Evolutionary conservation across 2,888 invertebrate species (phyloP).

Genomic region (Hypomecis atomaria): DNA sequence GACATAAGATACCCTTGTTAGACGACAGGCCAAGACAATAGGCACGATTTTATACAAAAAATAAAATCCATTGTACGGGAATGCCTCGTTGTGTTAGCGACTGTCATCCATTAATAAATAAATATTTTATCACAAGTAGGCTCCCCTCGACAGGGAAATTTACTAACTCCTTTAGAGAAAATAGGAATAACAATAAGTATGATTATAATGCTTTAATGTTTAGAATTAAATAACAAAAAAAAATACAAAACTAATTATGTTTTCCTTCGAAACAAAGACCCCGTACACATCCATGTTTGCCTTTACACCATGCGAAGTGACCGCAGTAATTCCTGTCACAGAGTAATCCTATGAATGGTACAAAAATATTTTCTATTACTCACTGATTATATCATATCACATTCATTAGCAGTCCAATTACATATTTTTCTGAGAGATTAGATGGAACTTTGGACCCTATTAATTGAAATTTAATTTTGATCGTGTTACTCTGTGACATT

Average conservation of each 20-base stretch:
- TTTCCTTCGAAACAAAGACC: constrained; percentile 81
- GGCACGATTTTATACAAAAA: constrained; percentile 83
- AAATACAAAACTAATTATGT: constrained; percentile 75
- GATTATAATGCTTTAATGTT: constrained; percentile 35
- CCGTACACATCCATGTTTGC: constrained; percentile 82
- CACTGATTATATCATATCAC: constrained; percentile 66
- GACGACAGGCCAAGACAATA: constrained; percentile 85
- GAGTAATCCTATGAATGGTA: constrained; percentile 69
- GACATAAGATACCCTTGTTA: constrained; percentile 75
- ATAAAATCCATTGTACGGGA: constrained; percentile 83
- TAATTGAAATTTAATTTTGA: constrained; percentile 66
- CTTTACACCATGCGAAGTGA: constrained; percentile 61
- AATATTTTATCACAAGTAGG: constrained; percentile 78
- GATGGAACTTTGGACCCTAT: constrained; percentile 84
- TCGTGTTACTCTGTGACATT: constrained; percentile 74
- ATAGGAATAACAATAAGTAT: constrained; percentile 49
- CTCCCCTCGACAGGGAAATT: constrained; percentile 63
- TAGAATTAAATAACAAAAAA: constrained; percentile 46
- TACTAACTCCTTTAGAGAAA: constrained; percentile 52
- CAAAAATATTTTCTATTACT: constrained; percentile 70
- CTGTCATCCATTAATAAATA: constrained; percentile 79
- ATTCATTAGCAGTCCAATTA: constrained; percentile 74
- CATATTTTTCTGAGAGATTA: constrained; percentile 70
- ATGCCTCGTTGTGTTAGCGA: constrained; percentile 81
- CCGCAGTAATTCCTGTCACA: constrained; percentile 63